Evolutionary conservation across 1,140 invertebrate species (phyloP), one percentile per base, ranked within the genome.

Genomic region (Oreohelix idahoensis): DNA sequence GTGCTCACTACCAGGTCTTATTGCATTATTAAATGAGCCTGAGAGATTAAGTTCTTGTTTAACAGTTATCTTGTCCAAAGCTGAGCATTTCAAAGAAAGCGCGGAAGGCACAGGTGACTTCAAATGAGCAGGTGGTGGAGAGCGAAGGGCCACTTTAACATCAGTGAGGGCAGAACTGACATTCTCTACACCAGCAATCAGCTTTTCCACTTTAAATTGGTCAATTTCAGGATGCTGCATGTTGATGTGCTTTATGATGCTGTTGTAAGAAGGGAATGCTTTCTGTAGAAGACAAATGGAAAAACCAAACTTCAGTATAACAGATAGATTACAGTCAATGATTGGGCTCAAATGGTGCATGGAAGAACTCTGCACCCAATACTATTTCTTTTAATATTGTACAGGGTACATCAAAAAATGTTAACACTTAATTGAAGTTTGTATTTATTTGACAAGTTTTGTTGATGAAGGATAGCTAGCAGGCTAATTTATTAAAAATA

Each of bases 41-140:
- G 29, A 23, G 29, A 66, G 29, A 32, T 66, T 32, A 2, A 32
- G 29, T 32, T 66, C 63, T 5, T 35, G n/a, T 66, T 66, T 66
- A 32, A 66, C 20, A 32, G 29, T 32, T 5, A 66, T 0, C 17
- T 29, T 32, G n/a, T 66, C 29, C 0, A 66, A 66, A 32, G n/a
- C 10, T 66, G 29, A 32, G 20, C n/a, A 8, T 66, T 66, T 35
- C 29, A 32, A 2, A 66, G 63, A 11, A 66, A 49, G 10, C 8
- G 74, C n/a, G 20, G 74, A 23, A 4, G 74, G 13, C 2, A 51
- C 17, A 35, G 77, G 49, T 35, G 75, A 53, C 53, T 66, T 70
- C 17, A 66, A 70, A 35, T 81, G 79, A 29, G 79, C 79, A 36
- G 66, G 79, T 13, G 79, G 79, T 49, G 79, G 79, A 38, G 32